These are phyloP conservation scores for Babyrousa celebensis DNA, from an alignment of 2,797 vertebrate genomes.

Conservation along the genomic window DNA sequence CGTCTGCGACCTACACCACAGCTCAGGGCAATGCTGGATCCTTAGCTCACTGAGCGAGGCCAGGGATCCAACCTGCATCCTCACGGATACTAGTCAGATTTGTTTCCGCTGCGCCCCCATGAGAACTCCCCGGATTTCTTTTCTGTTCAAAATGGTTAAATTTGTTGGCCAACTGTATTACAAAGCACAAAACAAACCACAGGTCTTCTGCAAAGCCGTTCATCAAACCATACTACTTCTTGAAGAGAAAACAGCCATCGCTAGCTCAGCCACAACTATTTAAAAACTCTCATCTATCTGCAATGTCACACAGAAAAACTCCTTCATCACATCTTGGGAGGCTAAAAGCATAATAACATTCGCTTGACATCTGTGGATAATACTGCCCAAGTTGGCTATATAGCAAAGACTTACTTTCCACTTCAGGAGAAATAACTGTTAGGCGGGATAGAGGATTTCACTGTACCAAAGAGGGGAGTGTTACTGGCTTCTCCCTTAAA, in stretches of 20 bases:
- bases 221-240: background rate
- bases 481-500: background rate
- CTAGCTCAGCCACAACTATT: background rate
- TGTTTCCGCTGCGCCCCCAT: too few relatives aligned
- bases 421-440: background rate
- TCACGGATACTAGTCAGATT: too few relatives aligned
- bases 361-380: background rate
- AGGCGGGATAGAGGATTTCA: background rate
- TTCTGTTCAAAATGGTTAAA: background rate
- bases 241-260: background rate
- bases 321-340: background rate
- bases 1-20: too few relatives aligned
- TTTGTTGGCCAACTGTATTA: slow-evolving; percentile 42
- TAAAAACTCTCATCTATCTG: background rate
- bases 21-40: too few relatives aligned
- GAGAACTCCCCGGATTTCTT: background rate
- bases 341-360: background rate
- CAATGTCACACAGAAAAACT: background rate
- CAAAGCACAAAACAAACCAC: background rate
- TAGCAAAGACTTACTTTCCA: slow-evolving; percentile 29
- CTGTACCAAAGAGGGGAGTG: background rate
- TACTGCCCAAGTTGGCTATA: background rate
- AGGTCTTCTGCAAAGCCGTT: background rate
- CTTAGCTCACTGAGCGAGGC: too few relatives aligned
- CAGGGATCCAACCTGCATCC: too few relatives aligned